Percentiles rank a stretch among this genome's conserved stretches.
phyloP scores from a whole-genome alignment of 2,888 invertebrate genomes.

The Leptopilina myrica region DNA sequence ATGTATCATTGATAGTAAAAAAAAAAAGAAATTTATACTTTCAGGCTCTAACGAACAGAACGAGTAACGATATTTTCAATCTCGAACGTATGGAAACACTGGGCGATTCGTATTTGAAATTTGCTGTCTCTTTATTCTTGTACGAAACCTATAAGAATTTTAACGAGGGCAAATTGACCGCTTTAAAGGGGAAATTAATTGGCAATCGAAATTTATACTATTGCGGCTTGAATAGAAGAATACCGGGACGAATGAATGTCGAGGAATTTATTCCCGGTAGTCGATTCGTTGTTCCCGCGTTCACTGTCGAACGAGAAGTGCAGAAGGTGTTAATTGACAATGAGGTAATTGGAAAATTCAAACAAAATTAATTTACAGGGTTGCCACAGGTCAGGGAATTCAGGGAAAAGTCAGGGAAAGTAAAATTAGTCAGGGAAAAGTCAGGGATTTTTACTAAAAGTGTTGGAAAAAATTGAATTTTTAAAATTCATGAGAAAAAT shows the following conservation, averaged over 20 bases:
- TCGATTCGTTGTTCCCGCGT: constrained; percentile 91
- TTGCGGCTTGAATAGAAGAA: constrained; percentile 77
- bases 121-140: constrained; percentile 85
- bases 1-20: no score
- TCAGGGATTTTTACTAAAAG: no score
- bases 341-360: constrained; percentile 55
- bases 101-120: constrained; percentile 93
- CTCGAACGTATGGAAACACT: constrained; percentile 91
- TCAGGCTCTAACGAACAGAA: constrained; percentile 84
- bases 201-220: constrained; percentile 93
- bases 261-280: constrained; percentile 81
- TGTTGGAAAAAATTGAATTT: no score
- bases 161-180: constrained; percentile 89
- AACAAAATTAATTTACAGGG: no score
- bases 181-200: constrained; percentile 83
- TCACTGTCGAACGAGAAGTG: constrained; percentile 80
- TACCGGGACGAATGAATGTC: constrained; percentile 80
- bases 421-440: no score
- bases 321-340: constrained; percentile 72
- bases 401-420: no score
- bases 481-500: no score
- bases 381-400: no score
- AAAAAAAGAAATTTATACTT: constrained; percentile 58
- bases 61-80: constrained; percentile 86
- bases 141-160: constrained; percentile 83